These are phyloP conservation scores for Chlorops oryzae DNA, from an alignment of 1,140 invertebrate species.

Conservation along the genomic window DNA sequence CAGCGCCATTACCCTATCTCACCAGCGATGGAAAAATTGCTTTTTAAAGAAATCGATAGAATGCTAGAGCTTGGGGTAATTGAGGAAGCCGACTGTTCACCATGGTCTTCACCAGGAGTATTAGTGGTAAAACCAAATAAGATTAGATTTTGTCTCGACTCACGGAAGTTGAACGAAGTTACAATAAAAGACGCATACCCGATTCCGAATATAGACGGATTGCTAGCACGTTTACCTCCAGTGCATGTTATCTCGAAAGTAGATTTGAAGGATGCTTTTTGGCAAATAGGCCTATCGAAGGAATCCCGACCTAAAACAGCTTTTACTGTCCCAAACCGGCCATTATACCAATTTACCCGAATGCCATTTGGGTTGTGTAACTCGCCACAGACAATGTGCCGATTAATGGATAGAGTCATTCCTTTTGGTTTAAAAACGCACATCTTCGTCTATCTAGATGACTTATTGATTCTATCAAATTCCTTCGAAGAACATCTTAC, in stretches of 20 bases:
- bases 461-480: constrained; percentile 9
- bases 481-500: constrained; percentile 43
- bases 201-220: constrained; percentile 28
- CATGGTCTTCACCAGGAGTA: constrained; percentile 6
- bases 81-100: constrained; percentile 18
- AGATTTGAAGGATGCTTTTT: constrained; percentile 30
- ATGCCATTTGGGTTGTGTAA: constrained; percentile 25
- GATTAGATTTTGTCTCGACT: constrained; percentile 36
- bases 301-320: constrained; percentile 38
- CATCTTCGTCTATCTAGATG: constrained; percentile 19
- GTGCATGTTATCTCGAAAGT: constrained; percentile 26
- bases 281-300: constrained; percentile 22
- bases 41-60: constrained; percentile 21
- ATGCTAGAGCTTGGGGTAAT: constrained; percentile 27
- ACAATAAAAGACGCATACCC: constrained; percentile 36
- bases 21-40: constrained; percentile 17
- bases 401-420: constrained; percentile 28
- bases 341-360: constrained; percentile 18
- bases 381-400: constrained; percentile 9
- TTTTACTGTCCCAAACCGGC: constrained; percentile 31
- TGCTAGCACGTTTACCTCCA: constrained; percentile 31
- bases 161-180: constrained; percentile 37
- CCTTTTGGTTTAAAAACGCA: constrained; percentile 37
- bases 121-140: constrained; percentile 4
- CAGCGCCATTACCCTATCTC: constrained; percentile 23